Base-by-base conservation (phyloP, 2,888 invertebrate species). In the Acronicta aceris region DNA sequence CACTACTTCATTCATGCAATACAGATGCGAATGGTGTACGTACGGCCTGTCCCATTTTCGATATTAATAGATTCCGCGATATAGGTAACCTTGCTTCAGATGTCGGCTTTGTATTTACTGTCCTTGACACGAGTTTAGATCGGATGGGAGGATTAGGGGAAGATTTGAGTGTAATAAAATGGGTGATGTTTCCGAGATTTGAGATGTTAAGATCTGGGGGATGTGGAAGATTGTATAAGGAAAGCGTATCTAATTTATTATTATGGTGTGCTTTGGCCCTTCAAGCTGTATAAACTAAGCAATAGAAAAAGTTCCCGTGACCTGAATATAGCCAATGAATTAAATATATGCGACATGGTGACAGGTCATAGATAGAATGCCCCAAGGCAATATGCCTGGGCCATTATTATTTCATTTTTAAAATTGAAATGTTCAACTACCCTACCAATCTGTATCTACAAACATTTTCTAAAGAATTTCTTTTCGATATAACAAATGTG, bases 1-100 rank as follows among this genome's bases (percentile, higher is more conserved):
- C 85, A 88, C 89, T 83, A 89, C 82, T 92, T 83, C 92, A 93
- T 92, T 93, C 92, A 80, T 70, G 65, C 71, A 68, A 61, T 68
- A 70, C 69, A 73, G 68, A 66, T 73, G 57, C 59, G 55, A 55
- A 36, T 27, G 59, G 59, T 60, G 47, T 58, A 50, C 55, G 38
- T 53, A 53, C 60, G 49, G 53, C 52, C 50, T 56, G 70, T 56
- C 66, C 64, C 59, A 55, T 66, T 59, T 74, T 43, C 56, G 59
- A 71, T 70, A 58, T 68, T 58, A 61, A 76, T 73, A 69, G 63
- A 65, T 60, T 69, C 59, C 33, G 41, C 46, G 56, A 59, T 59
- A 33, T 15, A 60, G 36, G n/a, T 65, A 40, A 42, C 52, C 49
- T 72, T 60, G 49, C 16, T 9, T 8, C 12, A 17, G 56, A 42